Evolutionary conservation across 2,888 invertebrate genomes (phyloP).

Genomic region (Eilema depressum): DNA sequence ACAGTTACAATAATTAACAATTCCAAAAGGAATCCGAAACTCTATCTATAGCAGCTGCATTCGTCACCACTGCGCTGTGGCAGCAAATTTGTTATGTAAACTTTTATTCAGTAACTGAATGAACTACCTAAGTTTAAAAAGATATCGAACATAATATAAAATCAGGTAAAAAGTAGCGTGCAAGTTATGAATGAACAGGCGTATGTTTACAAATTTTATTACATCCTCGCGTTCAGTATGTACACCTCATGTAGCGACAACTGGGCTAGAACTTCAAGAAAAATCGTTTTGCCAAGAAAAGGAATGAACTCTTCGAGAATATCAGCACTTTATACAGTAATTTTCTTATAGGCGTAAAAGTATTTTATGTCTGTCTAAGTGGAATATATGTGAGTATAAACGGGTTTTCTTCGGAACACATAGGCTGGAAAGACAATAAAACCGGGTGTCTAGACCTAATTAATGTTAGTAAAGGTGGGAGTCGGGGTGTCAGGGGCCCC

Average conservation of each 20-base stretch:
- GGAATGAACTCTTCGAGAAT: conserved; percentile 17
- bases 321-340: conserved; percentile 10
- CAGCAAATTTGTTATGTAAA: too few relatives aligned
- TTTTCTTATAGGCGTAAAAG: conserved; percentile 10
- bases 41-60: too few relatives aligned
- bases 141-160: background rate
- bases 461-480: too few relatives aligned
- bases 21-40: too few relatives aligned
- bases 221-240: conserved; percentile 56
- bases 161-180: background rate
- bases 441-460: too few relatives aligned
- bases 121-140: too few relatives aligned
- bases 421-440: too few relatives aligned
- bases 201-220: conserved; percentile 57
- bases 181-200: conserved; percentile 5
- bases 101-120: too few relatives aligned
- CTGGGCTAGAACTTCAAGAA: conserved; percentile 49
- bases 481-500: too few relatives aligned
- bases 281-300: conserved; percentile 44
- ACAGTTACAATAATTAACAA: too few relatives aligned
- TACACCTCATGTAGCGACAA: conserved; percentile 51
- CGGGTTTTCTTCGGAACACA: background rate
- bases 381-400: background rate
- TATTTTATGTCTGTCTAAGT: background rate
- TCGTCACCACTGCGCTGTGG: too few relatives aligned